These are phyloP conservation scores for Rhagonycha fulva DNA, from an alignment of 2,888 invertebrate species.

Conservation along the genomic window DNA sequence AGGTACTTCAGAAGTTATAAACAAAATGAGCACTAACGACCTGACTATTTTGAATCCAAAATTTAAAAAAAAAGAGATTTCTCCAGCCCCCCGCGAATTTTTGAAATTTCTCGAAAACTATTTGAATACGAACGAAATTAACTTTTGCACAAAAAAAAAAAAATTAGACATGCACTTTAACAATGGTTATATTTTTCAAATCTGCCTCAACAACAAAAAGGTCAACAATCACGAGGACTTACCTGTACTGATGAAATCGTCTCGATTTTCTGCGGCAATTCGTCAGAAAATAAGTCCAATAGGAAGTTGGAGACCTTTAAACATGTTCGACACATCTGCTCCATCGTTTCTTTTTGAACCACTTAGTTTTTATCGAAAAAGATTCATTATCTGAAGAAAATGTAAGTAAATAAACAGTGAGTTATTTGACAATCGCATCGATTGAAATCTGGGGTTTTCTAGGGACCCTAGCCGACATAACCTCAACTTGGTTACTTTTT, in stretches of 20 bases:
- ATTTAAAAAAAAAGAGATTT: too few relatives aligned
- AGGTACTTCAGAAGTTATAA: too few relatives aligned
- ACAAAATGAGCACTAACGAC: too few relatives aligned
- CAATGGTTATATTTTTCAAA: too few relatives aligned
- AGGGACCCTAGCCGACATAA: background rate
- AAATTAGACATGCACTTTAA: too few relatives aligned
- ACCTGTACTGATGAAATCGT: background rate
- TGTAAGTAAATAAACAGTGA: background rate
- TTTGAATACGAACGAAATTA: too few relatives aligned
- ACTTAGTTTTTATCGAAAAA: background rate
- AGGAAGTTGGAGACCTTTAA: background rate
- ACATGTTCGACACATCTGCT: background rate
- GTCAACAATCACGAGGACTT: background rate
- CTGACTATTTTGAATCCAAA: too few relatives aligned
- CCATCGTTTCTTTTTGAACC: background rate
- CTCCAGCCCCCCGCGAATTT: too few relatives aligned
- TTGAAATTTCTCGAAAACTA: too few relatives aligned
- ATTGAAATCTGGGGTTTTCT: background rate
- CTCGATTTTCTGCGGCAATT: background rate
- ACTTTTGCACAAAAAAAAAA: too few relatives aligned
- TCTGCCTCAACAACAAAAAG: too few relatives aligned
- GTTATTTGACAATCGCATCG: background rate
- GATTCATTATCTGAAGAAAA: background rate
- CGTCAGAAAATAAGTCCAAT: background rate
- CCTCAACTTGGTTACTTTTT: background rate